Evolutionary conservation across 1,140 invertebrate genomes (phyloP), one percentile per base, ranked within the genome.

Genomic region (Colletes gigas): DNA sequence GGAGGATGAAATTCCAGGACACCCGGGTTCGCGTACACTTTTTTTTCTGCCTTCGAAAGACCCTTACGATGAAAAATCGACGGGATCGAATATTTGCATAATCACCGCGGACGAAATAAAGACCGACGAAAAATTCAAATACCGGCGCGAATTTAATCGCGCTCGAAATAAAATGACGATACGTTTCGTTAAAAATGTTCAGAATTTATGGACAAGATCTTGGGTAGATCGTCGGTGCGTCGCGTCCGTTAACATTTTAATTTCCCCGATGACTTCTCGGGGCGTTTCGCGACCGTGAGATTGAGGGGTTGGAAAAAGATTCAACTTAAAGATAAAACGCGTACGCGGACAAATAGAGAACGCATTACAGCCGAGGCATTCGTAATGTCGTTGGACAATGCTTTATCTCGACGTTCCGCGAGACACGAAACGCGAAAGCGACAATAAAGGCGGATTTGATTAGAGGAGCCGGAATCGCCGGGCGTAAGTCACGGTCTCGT

Each of bases 391-490:
- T n/a, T n/a, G n/a, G n/a, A n/a, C n/a, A n/a, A n/a, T n/a, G n/a
- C n/a, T n/a, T n/a, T n/a, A n/a, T 66, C 81, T 15, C 57, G 57
- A 47, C 21, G 67, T 52, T 70, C 47, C 62, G 10, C 54, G 68
- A 74, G 65, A 17, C 39, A 66, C 67, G 47, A 67, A 30, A 50
- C 60, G 55, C 55, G 54, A 77, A 52, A 55, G 9, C 63, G 76
- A 77, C 72, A 73, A 80, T 77, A 77, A 83, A 80, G 69, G 57
- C n/a, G 41, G 57, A 86, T 86, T 86, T 85, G 81, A 86, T 85
- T 83, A 78, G 76, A 55, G 54, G 3, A 59, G 57, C 52, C 41
- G 19, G 59, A 54, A 65, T 63, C 17, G 17, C 17, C 62, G 52
- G 10, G 55, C 67, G 55, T 67, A 72, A 50, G n/a, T 65, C 47